phyloP scores from a whole-genome alignment of 2,888 invertebrate genomes.

The Ophion slaviceki region DNA sequence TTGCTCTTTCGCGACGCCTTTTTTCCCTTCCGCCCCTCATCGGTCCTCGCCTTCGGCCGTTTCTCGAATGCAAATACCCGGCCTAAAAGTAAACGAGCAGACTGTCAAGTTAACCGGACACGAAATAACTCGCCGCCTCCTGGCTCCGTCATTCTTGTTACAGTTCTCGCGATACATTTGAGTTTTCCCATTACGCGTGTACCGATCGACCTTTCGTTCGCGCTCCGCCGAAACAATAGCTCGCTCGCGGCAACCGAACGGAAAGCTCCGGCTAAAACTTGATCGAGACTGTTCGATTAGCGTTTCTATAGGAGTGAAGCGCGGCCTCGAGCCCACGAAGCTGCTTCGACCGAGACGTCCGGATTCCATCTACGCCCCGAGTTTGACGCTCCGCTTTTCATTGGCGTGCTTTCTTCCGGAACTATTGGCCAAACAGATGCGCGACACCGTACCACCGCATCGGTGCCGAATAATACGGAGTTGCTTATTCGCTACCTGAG shows the following conservation, averaged over 20 bases:
- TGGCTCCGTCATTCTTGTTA: no score
- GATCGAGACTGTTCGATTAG: conserved; percentile 17
- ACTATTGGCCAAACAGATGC: background rate
- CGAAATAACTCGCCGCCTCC: background rate
- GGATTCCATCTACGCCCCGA: background rate
- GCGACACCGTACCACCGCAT: background rate
- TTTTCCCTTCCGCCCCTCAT: background rate
- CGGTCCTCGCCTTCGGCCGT: background rate
- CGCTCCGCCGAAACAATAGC: background rate
- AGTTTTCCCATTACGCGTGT: background rate
- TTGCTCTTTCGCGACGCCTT: background rate
- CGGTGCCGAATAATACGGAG: background rate
- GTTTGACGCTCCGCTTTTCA: background rate
- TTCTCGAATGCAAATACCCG: background rate
- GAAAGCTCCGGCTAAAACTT: background rate
- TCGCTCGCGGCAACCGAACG: background rate
- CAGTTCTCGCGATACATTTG: background rate
- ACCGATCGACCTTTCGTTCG: background rate
- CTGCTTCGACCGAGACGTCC: background rate
- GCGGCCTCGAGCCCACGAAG: background rate
- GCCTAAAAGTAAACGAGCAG: background rate
- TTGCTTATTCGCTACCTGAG: background rate
- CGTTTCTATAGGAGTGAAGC: background rate
- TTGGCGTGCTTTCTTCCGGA: background rate
- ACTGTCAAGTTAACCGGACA: no score